Base-by-base conservation (phyloP, 1,140 invertebrate genomes). In the Penaeus japonicus region DNA sequence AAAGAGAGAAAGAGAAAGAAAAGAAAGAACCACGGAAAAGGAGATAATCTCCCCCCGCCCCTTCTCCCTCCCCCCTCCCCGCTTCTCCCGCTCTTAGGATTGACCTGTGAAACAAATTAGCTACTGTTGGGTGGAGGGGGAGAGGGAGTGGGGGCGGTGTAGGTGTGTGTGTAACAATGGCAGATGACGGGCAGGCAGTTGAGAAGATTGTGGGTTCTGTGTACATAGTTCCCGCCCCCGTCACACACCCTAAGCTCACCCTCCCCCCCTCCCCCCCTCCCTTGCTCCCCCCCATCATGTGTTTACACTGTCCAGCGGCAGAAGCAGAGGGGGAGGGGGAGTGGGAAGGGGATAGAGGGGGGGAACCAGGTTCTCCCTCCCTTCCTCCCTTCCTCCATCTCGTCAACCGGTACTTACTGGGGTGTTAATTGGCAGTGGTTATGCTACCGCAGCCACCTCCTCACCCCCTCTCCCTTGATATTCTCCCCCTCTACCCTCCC, bases 191-290 rank as follows among this genome's bases (percentile, higher is more conserved):
- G 65, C 85, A 59, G 85, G 78, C 57, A 57, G 62, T 73, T 57
- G 62, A 87, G 85, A 75, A 87, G 82, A 87, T 87, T 82, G 85
- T 87, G 62, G 85, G 85, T 57, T 87, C 59, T 87, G 79, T 87
- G 79, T 87, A 87, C 85, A 82, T 32, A 55, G 24, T 32, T 35
- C 24, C 85, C 47, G 27, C 85, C 85, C 85, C 83, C 77, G 47
- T 47, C 47, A 47, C 47, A 47, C 47, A 47, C 47, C 47, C 47
- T 47, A 47, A 55, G 24, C n/a, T 35, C 24, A 59, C 47, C 18
- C 85, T 79, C 77, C 82, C 77, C 24, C 85, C 24, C 18, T 79
- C 85, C 79, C 83, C 77, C n/a, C n/a, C 12, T 79, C 47, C 18
- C 85, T 79, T 79, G 65, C 77, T 1, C 39, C 39, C 4, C 47